A percentile compares a stretch with the other conserved stretches of the same genome.
Conservation (phyloP, 2,888 invertebrate species). For the Macrosoma leucophasiata region DNA sequence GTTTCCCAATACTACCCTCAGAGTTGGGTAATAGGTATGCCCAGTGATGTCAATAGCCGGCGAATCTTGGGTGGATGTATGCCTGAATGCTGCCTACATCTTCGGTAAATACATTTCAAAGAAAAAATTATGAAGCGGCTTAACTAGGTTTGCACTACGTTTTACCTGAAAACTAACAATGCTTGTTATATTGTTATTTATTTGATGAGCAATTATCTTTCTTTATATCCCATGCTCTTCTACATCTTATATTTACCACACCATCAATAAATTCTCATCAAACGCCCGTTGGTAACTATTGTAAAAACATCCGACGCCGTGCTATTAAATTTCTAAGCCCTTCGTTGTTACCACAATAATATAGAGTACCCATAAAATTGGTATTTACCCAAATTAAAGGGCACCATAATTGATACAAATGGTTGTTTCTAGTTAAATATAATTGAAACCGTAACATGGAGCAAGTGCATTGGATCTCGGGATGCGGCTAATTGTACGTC, state of each 20-base stretch:
- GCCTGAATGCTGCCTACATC: too few species aligned
- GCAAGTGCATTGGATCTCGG: conserved; percentile 25
- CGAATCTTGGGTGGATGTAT: too few species aligned
- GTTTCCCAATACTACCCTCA: too few species aligned
- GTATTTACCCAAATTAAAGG: conserved; percentile 70
- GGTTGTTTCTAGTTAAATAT: conserved; percentile 65
- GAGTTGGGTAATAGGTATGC: too few species aligned
- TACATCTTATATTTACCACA: background rate
- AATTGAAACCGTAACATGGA: conserved; percentile 53
- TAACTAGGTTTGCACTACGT: too few species aligned
- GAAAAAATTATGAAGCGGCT: too few species aligned
- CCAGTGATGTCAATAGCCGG: too few species aligned
- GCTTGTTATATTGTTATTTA: too few species aligned
- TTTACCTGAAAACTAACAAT: too few species aligned
- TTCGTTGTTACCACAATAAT: conserved; percentile 52
- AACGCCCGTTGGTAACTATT: conserved; percentile 35
- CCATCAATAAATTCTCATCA: conserved; percentile 19
- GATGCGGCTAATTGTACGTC: conserved; percentile 33
- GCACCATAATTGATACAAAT: conserved; percentile 69
- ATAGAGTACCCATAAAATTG: conserved; percentile 63
- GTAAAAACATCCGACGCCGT: conserved; percentile 35
- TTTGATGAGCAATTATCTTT: too few species aligned
- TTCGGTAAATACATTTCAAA: too few species aligned
- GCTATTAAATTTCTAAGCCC: conserved; percentile 61
- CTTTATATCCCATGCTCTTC: too few species aligned